Evolutionary conservation across 2,888 invertebrate genomes (phyloP).

Genomic region (Ichneumoninae sp.): DNA sequence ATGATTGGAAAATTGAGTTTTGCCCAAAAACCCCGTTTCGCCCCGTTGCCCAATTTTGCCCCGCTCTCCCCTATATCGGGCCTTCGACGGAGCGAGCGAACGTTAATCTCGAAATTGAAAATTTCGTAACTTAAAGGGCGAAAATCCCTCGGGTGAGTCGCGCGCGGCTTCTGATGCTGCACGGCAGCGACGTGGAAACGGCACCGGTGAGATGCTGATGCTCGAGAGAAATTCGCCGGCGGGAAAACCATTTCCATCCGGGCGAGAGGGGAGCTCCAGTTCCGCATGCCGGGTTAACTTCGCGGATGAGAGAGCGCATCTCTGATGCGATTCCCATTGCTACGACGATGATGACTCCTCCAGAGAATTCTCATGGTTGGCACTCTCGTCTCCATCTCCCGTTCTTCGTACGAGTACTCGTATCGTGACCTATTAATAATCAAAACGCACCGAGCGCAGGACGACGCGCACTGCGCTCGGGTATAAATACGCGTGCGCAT

Average conservation of each 20-base stretch:
- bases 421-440: conserved; percentile 46
- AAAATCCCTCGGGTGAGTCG: conserved; percentile 7
- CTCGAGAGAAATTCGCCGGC: conserved; percentile 24
- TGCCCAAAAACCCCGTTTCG: too few relatives aligned
- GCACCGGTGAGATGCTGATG: conserved; percentile 1
- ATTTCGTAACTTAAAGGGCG: background rate
- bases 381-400: conserved; percentile 6
- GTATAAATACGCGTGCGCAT: conserved; percentile 7
- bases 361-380: conserved; percentile 46
- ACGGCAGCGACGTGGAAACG: background rate
- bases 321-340: conserved; percentile 43
- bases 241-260: conserved; percentile 29
- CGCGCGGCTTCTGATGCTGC: too few relatives aligned
- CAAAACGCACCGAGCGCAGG: conserved; percentile 3
- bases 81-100: background rate
- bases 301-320: conserved; percentile 39
- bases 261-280: conserved; percentile 13
- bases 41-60: too few relatives aligned
- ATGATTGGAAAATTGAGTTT: too few relatives aligned
- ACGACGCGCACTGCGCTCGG: background rate
- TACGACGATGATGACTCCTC: conserved; percentile 31
- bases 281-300: conserved; percentile 31
- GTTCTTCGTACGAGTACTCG: conserved; percentile 15
- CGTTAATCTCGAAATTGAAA: conserved; percentile 48
- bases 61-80: too few relatives aligned